A percentile compares a stretch with the other conserved stretches of the same genome.
These are phyloP conservation scores for Centrocercus urophasianus DNA, from an alignment of 2,113 vertebrate genomes.

Conservation along the genomic window DNA sequence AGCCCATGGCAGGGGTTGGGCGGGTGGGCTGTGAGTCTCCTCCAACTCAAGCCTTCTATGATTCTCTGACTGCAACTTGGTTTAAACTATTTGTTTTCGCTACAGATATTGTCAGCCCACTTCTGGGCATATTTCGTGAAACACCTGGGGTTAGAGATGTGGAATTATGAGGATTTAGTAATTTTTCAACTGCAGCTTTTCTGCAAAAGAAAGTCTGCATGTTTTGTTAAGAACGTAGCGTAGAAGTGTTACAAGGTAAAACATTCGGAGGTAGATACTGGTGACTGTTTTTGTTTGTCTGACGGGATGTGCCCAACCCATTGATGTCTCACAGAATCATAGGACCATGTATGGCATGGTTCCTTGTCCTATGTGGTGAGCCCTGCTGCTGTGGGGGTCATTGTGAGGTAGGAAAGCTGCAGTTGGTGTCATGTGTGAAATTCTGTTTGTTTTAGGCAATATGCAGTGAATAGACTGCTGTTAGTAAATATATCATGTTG, in stretches of 20 bases:
- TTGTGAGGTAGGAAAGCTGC: background rate
- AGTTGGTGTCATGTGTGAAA: background rate
- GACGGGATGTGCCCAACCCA: background rate
- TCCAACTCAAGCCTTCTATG: no score
- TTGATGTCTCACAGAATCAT: background rate
- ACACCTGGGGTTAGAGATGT: background rate
- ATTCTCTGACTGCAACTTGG: no score
- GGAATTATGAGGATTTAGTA: background rate
- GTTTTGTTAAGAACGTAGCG: background rate
- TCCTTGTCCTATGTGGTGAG: background rate
- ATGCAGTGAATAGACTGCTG: background rate
- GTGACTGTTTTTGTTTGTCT: background rate
- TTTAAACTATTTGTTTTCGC: background rate
- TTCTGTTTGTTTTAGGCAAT: background rate
- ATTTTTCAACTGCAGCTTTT: background rate
- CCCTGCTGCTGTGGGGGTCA: background rate
- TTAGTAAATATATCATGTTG: background rate
- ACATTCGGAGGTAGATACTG: background rate
- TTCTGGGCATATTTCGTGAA: background rate
- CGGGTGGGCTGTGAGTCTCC: no score
- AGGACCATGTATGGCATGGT: background rate
- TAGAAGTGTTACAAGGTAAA: background rate
- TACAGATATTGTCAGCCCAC: background rate
- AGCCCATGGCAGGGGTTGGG: no score
- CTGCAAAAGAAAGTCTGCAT: background rate